Evolutionary conservation across 2,888 invertebrate genomes (phyloP), one percentile per base, ranked within the genome.

Genomic region (Calliphora vomitoria): DNA sequence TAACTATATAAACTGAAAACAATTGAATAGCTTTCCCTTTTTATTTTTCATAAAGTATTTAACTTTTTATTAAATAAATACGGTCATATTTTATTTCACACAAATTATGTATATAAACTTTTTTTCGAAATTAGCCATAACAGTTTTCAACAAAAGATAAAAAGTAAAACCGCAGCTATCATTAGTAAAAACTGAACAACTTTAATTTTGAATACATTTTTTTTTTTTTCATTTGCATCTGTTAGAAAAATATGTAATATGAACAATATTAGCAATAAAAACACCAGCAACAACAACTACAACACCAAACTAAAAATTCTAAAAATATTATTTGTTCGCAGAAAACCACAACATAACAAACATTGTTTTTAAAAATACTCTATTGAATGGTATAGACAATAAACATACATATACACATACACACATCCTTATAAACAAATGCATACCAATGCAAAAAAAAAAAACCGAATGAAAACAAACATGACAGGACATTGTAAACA

Each of bases 311-410:
- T 60, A 79, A 79, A 78, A 85, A 38, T 84, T 66, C 38, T 50
- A 84, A 80, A 84, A 72, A 79, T 82, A 82, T 79, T 79, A 85
- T 87, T 87, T 85, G 85, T 80, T 79, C 69, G 79, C 58, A 79
- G 55, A 75, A 85, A 87, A 85, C 87, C 87, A 79, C 87, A 85
- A 87, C 85, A 85, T 85, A 80, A 82, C 81, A 87, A 87, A 85
- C 85, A 82, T 87, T 87, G 85, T 85, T 87, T 87, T 87, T 66
- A 76, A 82, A 87, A 87, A 79, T 87, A 87, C 85, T 85, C 50
- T 62, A 87, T 79, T 82, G 87, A 87, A 85, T 82, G 68, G 78
- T 60, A 72, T 3, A 76, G 69, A 66, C 68, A 71, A 35, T 58
- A 38, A 47, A 75, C 60, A 60, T 0, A 58, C 13, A 62, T 5